Percentiles rank a stretch among this genome's conserved stretches.
Conservation (phyloP, 2,113 vertebrate genomes). For the Pithys albifrons region DNA sequence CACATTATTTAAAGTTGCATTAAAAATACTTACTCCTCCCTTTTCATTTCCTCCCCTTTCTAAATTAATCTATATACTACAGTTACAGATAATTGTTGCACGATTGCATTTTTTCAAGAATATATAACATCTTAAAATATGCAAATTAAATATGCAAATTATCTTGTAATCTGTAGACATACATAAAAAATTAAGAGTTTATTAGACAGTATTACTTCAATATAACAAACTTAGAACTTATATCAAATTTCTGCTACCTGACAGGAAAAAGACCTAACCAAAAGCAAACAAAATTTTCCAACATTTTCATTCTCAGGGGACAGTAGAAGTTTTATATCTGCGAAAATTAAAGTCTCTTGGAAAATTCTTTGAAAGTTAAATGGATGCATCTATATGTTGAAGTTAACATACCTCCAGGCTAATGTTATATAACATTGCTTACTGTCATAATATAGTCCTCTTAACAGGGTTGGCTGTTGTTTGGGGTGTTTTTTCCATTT, state of each 20-base stretch:
- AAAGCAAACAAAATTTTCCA: neutral
- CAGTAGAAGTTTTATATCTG: neutral
- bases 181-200: neutral
- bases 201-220: neutral
- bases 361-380: neutral
- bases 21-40: neutral
- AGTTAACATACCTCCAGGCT: constrained; percentile 29
- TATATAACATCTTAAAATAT: neutral
- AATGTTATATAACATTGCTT: constrained; percentile 46
- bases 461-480: constrained; percentile 24
- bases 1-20: fast-evolving
- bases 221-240: neutral
- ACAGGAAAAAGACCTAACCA: fast-evolving
- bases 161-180: neutral
- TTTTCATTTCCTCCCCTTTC: neutral
- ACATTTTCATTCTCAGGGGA: neutral
- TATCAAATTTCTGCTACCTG: neutral
- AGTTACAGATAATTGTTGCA: neutral
- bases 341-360: neutral
- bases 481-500: constrained; percentile 8
- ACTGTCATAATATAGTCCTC: neutral
- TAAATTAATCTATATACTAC: neutral
- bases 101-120: neutral
- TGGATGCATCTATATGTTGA: constrained; percentile 3
- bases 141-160: neutral